Evolutionary conservation across 2,888 invertebrate species (phyloP), one percentile per base, ranked within the genome.

Genomic region (Drosophila neoperkinsi): DNA sequence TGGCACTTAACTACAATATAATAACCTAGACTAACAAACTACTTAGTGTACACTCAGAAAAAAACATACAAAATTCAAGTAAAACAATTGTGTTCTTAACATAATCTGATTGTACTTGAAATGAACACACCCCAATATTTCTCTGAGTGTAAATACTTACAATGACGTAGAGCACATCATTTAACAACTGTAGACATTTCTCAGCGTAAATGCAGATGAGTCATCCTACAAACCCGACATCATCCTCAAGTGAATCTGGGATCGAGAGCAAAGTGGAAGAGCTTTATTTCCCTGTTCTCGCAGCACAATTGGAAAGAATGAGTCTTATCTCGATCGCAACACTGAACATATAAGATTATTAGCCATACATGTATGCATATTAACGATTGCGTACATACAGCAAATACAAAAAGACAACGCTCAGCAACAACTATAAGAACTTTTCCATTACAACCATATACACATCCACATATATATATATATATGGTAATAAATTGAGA

Each of bases 401-500:
- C 16, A 61, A 59, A 36, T n/a, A 25, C 34, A 28, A 36, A 21
- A 21, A 30, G 38, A 28, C 31, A 30, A 58, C 30, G 53, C 80
- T 70, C 70, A 43, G 51, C 53, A 63, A 63, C 51, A 58, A 43
- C 25, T 38, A 50, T 52, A 56, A 57, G 62, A 69, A 70, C 16
- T 46, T 46, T 46, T 46, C 46, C 46, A 9, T 34, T 2, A 46
- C 9, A 4, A 9, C 4, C 46, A 16, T 25, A 7, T 1, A 18
- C 0, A 16, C 6, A 72, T 13, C 6, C 6, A 21, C 5, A 9
- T n/a, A 11, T 7, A 13, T 13, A 28, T 21, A 41, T 56, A 7
- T 67, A 70, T 77, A 84, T 84, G 5, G 4, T 34, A 34, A 77
- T 74, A 68, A 65, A 74, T 71, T 67, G 62, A 57, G 33, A 55